phyloP scores from a whole-genome alignment of 2,113 vertebrate species.

The Raja brachyura region DNA sequence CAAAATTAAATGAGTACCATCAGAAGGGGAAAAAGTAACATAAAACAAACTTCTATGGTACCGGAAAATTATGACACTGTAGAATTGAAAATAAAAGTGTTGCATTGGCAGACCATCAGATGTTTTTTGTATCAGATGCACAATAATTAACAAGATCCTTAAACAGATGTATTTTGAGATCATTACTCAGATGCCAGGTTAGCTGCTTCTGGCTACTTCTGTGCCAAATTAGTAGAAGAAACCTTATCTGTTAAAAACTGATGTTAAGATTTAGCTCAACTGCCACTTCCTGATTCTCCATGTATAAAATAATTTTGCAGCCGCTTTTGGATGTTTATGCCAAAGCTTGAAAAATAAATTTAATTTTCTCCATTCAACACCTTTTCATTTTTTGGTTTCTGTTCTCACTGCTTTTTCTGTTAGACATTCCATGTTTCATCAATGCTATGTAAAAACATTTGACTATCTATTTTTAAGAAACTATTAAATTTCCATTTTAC shows the following conservation, averaged over 20 bases:
- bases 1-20: not conserved
- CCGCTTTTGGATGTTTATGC: not conserved
- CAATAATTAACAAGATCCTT: not conserved
- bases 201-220: not conserved
- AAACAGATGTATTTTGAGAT: not conserved
- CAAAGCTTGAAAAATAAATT: not conserved
- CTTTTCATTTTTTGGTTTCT: not conserved
- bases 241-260: not conserved
- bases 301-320: not conserved
- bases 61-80: not conserved
- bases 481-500: not conserved
- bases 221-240: not conserved
- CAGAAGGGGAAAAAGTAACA: not conserved
- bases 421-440: not conserved
- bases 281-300: not conserved
- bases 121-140: slow-evolving; percentile 1
- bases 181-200: not conserved
- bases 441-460: not conserved
- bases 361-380: not conserved
- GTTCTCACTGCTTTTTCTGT: not conserved
- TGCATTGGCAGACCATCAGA: not conserved
- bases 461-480: no score
- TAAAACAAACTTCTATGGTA: not conserved
- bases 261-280: not conserved
- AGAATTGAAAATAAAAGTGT: not conserved